Conservation (phyloP, 64 coral and sea anemone species). For the Orbicella faveolata region DNA sequence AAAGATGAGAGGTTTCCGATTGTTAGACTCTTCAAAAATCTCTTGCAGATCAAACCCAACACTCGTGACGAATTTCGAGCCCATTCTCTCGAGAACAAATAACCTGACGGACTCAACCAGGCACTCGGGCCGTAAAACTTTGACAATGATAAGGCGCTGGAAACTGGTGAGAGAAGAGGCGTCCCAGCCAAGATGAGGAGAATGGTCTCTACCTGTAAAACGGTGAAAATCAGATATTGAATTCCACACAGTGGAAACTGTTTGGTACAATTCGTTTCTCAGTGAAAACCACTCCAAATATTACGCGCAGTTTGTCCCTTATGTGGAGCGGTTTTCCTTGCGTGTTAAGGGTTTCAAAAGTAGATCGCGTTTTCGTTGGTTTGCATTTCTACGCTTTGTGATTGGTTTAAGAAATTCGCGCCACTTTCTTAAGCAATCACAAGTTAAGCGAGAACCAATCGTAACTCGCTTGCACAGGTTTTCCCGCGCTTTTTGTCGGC, state of each 20-base stretch:
- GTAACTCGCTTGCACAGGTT: too few species aligned
- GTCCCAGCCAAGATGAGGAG: slow-evolving; percentile 60
- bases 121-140: slow-evolving; percentile 84
- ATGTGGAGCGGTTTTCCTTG: too few species aligned
- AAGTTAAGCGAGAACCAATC: too few species aligned
- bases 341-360: too few species aligned
- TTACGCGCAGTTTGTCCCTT: too few species aligned
- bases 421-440: too few species aligned
- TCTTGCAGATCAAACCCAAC: slow-evolving; percentile 87
- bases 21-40: slow-evolving; percentile 82
- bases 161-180: slow-evolving; percentile 57
- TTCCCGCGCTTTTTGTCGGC: too few species aligned
- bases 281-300: too few species aligned
- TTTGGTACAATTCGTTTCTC: background rate
- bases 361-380: too few species aligned
- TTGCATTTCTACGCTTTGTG: too few species aligned
- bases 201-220: background rate
- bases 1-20: slow-evolving; percentile 86
- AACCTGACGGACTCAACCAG: slow-evolving; percentile 76
- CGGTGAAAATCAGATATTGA: background rate
- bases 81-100: slow-evolving; percentile 85
- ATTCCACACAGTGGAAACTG: background rate
- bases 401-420: too few species aligned
- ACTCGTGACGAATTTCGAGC: slow-evolving; percentile 73
- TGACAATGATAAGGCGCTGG: slow-evolving; percentile 81